Evolutionary conservation across 2,113 vertebrate species (phyloP), one percentile per base, ranked within the genome.

Genomic region (Planiliza haematocheilus): DNA sequence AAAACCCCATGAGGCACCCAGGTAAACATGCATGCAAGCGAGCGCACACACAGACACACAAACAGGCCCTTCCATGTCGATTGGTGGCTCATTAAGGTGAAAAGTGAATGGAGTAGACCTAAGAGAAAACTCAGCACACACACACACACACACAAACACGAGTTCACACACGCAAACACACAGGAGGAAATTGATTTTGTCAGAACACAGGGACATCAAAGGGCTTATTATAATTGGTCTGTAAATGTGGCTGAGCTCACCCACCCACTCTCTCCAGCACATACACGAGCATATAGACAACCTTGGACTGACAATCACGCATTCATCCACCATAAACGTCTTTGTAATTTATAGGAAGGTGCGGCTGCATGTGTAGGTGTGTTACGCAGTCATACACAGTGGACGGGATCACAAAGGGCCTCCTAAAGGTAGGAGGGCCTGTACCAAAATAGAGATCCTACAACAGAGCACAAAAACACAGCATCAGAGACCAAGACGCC

Each of bases 221-320:
- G 86, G 81, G 60, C 77, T 91, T 81, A 81, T 82, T 89, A 89
- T 86, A 92, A 91, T 90, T 91, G 85, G 85, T 81, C 86, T 89
- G 83, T 84, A 88, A 88, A 89, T 84, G 86, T 83, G 76, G 74
- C 59, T 72, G 64, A 63, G 75, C 78, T 72, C 68, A 62, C 70
- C 72, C 79, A 67, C 85, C 80, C 79, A 81, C 78, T 66, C 73
- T 69, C 51, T 43, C 9, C 0, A 74, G 41, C 70, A 76, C 69
- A 67, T 63, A 58, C 62, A 70, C 57, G 48, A 78, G 69, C 37
- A 66, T 17, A 76, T 39, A 77, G 55, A 73, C 30, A 74, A 3
- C 58, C 42, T 16, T 58, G 49, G 62, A 73, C 43, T 34, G 37
- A 50, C 59, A 79, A 84, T 75, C 70, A 70, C 36, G 34, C 37